Evolutionary conservation across 2,797 vertebrate species (phyloP).

Genomic region (Nothura maculosa): DNA sequence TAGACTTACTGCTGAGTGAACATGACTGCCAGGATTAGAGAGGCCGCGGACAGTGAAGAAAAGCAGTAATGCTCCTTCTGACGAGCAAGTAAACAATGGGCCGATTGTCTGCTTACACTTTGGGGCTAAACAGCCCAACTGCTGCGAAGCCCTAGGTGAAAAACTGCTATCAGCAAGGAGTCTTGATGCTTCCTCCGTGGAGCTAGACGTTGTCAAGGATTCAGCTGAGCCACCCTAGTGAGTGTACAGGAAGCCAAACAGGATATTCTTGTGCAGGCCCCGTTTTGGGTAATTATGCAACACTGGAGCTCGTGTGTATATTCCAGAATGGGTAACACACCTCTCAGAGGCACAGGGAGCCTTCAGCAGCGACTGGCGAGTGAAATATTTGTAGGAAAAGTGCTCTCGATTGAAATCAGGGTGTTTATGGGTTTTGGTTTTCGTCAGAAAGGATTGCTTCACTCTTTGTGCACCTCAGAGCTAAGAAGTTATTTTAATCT

Average conservation of each 20-base stretch:
- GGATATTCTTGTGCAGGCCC: conserved; percentile 84
- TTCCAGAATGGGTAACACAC: conserved; percentile 67
- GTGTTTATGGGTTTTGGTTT: conserved; percentile 67
- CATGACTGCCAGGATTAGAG: conserved; percentile 78
- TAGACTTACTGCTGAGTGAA: conserved; percentile 79
- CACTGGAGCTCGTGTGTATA: conserved; percentile 80
- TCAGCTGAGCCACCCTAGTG: conserved; percentile 81
- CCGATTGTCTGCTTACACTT: conserved; percentile 84
- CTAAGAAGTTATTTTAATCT: conserved; percentile 79
- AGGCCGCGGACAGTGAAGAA: conserved; percentile 73
- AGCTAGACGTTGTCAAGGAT: conserved; percentile 84
- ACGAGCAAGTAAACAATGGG: conserved; percentile 87
- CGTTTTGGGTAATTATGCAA: conserved; percentile 83
- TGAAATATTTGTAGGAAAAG: conserved; percentile 71
- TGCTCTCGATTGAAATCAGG: conserved; percentile 74
- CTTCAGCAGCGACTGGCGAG: conserved; percentile 64
- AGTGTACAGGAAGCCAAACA: conserved; percentile 85
- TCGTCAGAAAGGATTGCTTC: conserved; percentile 43
- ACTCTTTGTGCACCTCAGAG: conserved; percentile 53
- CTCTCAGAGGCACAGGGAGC: conserved; percentile 66
- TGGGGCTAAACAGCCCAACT: conserved; percentile 84
- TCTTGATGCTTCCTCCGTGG: conserved; percentile 81
- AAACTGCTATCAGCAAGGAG: conserved; percentile 85
- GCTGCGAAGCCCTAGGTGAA: conserved; percentile 81
- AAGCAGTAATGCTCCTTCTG: conserved; percentile 86